Evolutionary conservation across 2,113 vertebrate species (phyloP), one percentile per base, ranked within the genome.

Genomic region (Paratilapia polleni): DNA sequence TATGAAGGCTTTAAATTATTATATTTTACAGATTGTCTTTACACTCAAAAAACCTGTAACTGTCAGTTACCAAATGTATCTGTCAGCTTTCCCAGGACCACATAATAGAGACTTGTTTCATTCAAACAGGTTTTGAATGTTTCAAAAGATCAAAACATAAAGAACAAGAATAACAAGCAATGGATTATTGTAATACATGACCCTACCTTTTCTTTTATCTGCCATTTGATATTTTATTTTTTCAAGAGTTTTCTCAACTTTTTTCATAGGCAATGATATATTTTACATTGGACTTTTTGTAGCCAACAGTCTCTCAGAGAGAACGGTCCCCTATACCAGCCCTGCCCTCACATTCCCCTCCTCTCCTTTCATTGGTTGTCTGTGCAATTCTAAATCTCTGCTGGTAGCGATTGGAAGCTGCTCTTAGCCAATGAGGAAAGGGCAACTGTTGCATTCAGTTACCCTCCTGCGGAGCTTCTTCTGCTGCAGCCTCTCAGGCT

Each of bases 371-470:
- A 92, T 87, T 93, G 90, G 93, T 73, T 87, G 68, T 22, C 13
- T 2, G 1, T 3, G 59, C 62, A 4, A 31, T 14, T 75, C 84
- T 80, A 41, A 87, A 70, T 64, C 24, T 70, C 20, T 66, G 58
- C 54, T 7, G 28, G 59, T 41, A 52, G 77, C 19, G 11, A 75
- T 78, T 91, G 87, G 88, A 80, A 19, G 28, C 60, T 10, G 31
- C 74, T 62, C 26, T 80, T 54, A 61, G 66, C 94, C 94, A 94
- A 93, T 94, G 5, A 77, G 77, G 43, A 34, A 8, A 34, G 66
- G 78, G 87, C 89, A 94, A 93, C 94, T 94, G 93, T 93, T 94
- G 94, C 91, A 87, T 89, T 36, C 83, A 56, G 11, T 12, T 10
- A 54, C 7, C 34, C 34, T 31, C 58, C 84, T 61, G 81, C 80